Evolutionary conservation across 2,888 invertebrate species (phyloP).

Genomic region (Leptinotarsa rubiginosa): DNA sequence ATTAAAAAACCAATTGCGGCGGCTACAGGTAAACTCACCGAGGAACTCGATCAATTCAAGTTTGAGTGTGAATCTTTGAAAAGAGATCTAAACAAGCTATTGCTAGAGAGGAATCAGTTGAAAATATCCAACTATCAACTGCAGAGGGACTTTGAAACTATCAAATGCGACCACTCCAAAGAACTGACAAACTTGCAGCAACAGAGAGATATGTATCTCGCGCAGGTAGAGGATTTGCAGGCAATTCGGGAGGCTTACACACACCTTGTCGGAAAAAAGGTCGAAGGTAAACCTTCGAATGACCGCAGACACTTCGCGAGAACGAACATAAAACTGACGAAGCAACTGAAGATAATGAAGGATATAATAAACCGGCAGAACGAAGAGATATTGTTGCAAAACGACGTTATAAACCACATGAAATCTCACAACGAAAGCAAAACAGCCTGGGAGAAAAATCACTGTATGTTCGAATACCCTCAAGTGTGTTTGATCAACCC

Average conservation of each 20-base stretch:
- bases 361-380: constrained; percentile 41
- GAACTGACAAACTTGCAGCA: constrained; percentile 38
- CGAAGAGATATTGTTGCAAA: constrained; percentile 36
- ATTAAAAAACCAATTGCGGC: constrained; percentile 37
- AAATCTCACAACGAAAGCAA: constrained; percentile 24
- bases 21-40: constrained; percentile 21
- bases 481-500: not conserved
- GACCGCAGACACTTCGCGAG: constrained; percentile 37
- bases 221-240: constrained; percentile 55
- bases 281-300: constrained; percentile 26
- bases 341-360: constrained; percentile 36
- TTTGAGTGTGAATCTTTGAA: constrained; percentile 44
- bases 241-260: constrained; percentile 53
- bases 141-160: constrained; percentile 27
- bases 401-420: constrained; percentile 35
- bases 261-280: constrained; percentile 49
- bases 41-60: constrained; percentile 36
- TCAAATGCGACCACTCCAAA: constrained; percentile 32
- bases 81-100: constrained; percentile 37
- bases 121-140: constrained; percentile 35
- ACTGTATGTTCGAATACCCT: not conserved
- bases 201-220: constrained; percentile 48
- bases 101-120: constrained; percentile 47
- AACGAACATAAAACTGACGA: constrained; percentile 35
- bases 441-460: constrained; percentile 3